Evolutionary conservation across 2,888 invertebrate species (phyloP).

Genomic region (Athalia rosae): DNA sequence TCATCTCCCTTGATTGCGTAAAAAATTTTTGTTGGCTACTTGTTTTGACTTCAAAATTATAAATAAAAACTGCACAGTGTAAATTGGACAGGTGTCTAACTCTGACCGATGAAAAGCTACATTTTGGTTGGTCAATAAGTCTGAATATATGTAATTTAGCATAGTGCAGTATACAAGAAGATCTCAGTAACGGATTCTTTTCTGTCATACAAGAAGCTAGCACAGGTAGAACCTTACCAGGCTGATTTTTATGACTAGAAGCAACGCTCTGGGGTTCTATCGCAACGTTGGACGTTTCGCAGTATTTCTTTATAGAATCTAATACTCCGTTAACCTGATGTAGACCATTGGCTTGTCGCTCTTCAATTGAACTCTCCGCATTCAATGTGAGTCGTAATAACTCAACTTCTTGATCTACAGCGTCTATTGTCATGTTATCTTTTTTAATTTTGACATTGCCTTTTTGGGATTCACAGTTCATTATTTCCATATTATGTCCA

Average conservation of each 20-base stretch:
- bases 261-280: slow-evolving; percentile 60
- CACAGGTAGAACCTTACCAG: slow-evolving; percentile 60
- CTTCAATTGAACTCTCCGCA: slow-evolving; percentile 54
- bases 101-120: too few species aligned
- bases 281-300: slow-evolving; percentile 55
- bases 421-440: slow-evolving; percentile 57
- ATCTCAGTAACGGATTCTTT: too few species aligned
- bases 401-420: slow-evolving; percentile 64
- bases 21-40: too few species aligned
- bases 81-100: too few species aligned
- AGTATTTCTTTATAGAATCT: slow-evolving; percentile 60
- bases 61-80: too few species aligned
- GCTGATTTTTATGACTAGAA: slow-evolving; percentile 69
- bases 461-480: slow-evolving; percentile 53
- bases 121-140: too few species aligned
- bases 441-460: slow-evolving; percentile 57
- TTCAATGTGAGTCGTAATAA: slow-evolving; percentile 63
- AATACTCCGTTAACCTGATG: slow-evolving; percentile 66
- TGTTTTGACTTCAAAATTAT: too few species aligned
- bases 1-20: too few species aligned
- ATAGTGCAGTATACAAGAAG: too few species aligned
- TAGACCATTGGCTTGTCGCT: slow-evolving; percentile 64
- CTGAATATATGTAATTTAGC: too few species aligned
- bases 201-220: too few species aligned
- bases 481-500: slow-evolving; percentile 53